Percentiles rank a stretch among this genome's conserved stretches.
phyloP scores from a whole-genome alignment of 2,113 vertebrate species.

The Ptilorrhoa leucosticta region DNA sequence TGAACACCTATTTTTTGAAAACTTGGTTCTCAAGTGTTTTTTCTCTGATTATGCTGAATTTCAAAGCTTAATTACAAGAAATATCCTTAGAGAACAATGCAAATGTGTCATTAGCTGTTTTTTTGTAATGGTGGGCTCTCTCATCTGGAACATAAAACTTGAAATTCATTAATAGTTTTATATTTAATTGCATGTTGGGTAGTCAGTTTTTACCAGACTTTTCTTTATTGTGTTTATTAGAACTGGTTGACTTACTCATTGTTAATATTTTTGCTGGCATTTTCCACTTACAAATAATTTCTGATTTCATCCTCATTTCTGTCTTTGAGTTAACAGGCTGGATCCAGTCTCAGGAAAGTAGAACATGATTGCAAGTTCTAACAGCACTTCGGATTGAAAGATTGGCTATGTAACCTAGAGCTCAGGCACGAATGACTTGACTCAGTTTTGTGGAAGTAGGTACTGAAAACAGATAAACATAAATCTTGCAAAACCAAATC shows the following conservation, averaged over 20 bases:
- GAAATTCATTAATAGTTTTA: neutral
- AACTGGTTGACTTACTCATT: neutral
- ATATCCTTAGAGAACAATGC: neutral
- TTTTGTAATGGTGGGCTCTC: neutral
- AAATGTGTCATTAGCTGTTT: neutral
- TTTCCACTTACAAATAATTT: neutral
- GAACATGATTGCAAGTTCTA: neutral
- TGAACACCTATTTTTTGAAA: neutral
- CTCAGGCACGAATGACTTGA: neutral
- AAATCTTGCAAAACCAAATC: neutral
- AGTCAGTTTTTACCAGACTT: neutral
- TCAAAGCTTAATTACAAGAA: slow-evolving; percentile 1
- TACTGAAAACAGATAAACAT: neutral
- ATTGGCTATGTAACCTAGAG: neutral
- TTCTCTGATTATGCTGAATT: neutral
- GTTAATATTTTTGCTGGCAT: neutral
- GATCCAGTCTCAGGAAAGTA: neutral
- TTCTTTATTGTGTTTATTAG: neutral
- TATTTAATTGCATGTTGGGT: slow-evolving; percentile 4
- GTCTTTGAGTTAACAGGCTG: neutral
- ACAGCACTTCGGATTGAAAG: neutral
- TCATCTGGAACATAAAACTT: neutral
- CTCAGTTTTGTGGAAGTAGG: neutral
- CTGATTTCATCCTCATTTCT: neutral
- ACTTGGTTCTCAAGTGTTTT: neutral